Evolutionary conservation across 2,888 invertebrate genomes (phyloP).

Genomic region (Plusia festucae): DNA sequence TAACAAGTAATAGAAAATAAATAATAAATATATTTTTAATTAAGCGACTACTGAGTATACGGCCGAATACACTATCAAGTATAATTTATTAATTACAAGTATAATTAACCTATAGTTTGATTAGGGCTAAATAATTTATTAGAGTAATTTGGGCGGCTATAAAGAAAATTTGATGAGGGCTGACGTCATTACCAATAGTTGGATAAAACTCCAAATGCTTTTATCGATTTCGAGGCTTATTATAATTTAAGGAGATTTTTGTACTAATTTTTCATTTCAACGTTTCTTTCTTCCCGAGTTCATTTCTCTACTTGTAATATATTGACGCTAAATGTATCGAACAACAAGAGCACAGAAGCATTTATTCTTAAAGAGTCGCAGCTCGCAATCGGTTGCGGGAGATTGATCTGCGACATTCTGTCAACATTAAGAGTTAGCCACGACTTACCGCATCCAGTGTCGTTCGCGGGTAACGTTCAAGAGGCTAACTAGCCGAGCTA

Average conservation of each 20-base stretch:
- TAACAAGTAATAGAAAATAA: slow-evolving; percentile 51
- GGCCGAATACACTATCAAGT: slow-evolving; percentile 52
- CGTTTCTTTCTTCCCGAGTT: not conserved
- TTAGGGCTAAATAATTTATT: slow-evolving; percentile 67
- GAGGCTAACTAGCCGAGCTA: not conserved
- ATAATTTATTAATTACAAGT: slow-evolving; percentile 66
- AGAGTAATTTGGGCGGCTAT: slow-evolving; percentile 62
- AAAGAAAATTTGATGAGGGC: slow-evolving; percentile 63
- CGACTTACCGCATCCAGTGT: slow-evolving; percentile 4
- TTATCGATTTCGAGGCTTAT: not conserved
- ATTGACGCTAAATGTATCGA: not conserved
- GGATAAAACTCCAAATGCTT: slow-evolving; percentile 35
- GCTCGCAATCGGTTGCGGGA: not conserved
- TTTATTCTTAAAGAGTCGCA: not conserved
- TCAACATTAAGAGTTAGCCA: not conserved
- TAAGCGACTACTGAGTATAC: slow-evolving; percentile 60
- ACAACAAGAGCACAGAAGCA: not conserved
- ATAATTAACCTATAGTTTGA: slow-evolving; percentile 70
- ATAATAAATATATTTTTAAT: slow-evolving; percentile 61
- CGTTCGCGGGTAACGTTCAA: not conserved
- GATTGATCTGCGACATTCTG: not conserved
- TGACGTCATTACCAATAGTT: slow-evolving; percentile 52
- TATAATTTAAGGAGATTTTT: not conserved
- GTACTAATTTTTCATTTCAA: not conserved
- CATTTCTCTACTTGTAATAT: not conserved